These are phyloP conservation scores for Iphiclides podalirius DNA, from an alignment of 2,888 invertebrate genomes.

Conservation along the genomic window DNA sequence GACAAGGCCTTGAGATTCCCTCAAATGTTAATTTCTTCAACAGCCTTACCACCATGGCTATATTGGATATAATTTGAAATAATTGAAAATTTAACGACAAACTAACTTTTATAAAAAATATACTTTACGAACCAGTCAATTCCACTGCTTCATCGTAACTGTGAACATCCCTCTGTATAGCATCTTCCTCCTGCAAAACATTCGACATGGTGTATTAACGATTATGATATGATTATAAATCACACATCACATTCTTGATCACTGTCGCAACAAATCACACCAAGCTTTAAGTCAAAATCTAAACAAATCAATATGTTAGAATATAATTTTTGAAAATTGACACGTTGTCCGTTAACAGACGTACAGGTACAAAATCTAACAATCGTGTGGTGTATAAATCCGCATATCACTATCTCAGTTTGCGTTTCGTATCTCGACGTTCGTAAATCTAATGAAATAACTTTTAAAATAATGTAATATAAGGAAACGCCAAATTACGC, in stretches of 20 bases:
- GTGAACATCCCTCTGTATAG: conserved; percentile 13
- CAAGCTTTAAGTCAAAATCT: neutral
- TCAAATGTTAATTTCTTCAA: no score
- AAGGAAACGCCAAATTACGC: no score
- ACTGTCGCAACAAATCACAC: no score
- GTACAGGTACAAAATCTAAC: neutral
- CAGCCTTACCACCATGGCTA: no score
- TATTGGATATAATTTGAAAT: no score
- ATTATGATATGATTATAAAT: neutral
- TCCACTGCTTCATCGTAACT: conserved; percentile 51
- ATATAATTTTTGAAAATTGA: no score
- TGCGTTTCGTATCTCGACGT: conserved; percentile 2
- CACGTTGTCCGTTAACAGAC: neutral
- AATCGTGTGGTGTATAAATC: neutral
- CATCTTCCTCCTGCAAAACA: neutral
- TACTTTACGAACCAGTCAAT: conserved; percentile 49
- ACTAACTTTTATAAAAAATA: no score
- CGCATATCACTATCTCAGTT: neutral
- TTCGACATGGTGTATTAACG: neutral
- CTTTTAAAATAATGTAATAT: neutral
- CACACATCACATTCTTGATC: neutral
- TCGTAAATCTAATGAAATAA: conserved; percentile 2
- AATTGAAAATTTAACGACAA: no score
- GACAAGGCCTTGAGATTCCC: no score
- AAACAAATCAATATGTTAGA: no score